Conservation (phyloP, 2,113 vertebrate genomes). For the Chelonoidis abingdonii region DNA sequence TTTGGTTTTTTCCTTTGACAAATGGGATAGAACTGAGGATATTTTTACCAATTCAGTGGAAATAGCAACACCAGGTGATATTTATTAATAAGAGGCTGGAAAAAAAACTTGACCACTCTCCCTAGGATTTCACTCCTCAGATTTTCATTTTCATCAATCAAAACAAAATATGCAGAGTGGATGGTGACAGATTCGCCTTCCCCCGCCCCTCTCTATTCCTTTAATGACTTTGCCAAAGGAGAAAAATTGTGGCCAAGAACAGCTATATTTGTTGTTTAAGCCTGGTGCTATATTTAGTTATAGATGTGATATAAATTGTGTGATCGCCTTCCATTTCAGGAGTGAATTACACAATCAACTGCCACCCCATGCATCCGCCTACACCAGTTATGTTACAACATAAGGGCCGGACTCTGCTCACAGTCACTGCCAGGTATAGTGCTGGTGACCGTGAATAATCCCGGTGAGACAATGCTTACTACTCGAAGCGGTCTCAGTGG, state of each 20-base stretch:
- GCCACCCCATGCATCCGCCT: constrained; percentile 28
- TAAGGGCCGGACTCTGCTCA: not conserved
- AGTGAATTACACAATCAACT: constrained; percentile 32
- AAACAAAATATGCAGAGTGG: not conserved
- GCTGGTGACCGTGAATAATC: not conserved
- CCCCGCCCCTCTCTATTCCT: not conserved
- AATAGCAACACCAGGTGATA: constrained; percentile 3
- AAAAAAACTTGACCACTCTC: constrained; percentile 5
- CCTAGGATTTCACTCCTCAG: not conserved
- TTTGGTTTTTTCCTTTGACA: not conserved
- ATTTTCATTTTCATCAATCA: constrained; percentile 54
- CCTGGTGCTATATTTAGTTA: constrained; percentile 56
- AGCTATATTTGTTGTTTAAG: constrained; percentile 34
- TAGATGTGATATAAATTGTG: constrained; percentile 38
- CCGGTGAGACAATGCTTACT: not conserved
- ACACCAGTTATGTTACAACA: not conserved
- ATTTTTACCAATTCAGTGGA: not conserved
- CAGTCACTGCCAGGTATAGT: not conserved
- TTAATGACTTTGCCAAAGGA: constrained; percentile 29
- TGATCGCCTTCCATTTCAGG: constrained; percentile 30
- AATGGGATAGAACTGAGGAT: not conserved
- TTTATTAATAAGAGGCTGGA: constrained; percentile 23
- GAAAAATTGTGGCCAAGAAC: constrained; percentile 9
- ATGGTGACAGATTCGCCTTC: not conserved
- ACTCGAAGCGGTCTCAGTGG: not conserved